phyloP scores from a whole-genome alignment of 2,113 vertebrate species.

The Chaetura pelagica region DNA sequence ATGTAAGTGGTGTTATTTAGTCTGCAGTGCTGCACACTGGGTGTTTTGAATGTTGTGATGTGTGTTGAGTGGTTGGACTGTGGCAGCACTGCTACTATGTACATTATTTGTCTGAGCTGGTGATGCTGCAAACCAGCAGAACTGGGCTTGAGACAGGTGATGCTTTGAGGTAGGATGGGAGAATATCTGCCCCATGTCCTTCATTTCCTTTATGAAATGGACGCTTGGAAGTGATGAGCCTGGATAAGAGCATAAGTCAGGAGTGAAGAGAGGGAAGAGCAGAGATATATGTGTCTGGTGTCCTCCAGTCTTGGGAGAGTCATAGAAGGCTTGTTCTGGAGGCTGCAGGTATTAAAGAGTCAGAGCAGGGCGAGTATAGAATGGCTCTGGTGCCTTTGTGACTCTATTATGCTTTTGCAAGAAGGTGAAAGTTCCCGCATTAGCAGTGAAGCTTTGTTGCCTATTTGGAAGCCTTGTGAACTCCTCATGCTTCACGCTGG shows the following conservation, averaged over 20 bases:
- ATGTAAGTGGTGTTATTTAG: neutral
- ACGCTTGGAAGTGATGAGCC: neutral
- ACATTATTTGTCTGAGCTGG: neutral
- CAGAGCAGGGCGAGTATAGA: neutral
- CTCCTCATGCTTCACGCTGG: neutral
- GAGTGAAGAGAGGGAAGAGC: neutral
- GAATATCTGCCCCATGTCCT: neutral
- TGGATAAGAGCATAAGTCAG: neutral
- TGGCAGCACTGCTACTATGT: neutral
- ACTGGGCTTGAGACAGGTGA: neutral
- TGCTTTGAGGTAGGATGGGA: neutral
- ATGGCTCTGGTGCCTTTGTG: neutral
- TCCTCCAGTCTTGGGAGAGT: neutral
- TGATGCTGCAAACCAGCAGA: neutral
- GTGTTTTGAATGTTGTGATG: neutral
- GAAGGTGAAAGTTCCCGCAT: neutral
- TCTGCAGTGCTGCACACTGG: fast-evolving
- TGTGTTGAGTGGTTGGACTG: neutral
- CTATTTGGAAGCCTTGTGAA: neutral
- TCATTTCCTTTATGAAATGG: neutral
- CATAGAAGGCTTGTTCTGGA: neutral
- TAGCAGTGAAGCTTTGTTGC: neutral
- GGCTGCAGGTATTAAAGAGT: neutral
- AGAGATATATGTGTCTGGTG: neutral
- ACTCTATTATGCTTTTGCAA: neutral